Evolutionary conservation across 35 echinoderm and acorn worm genomes (phyloP), one percentile per base, ranked within the genome.

Genomic region (Heliocidaris tuberculata): DNA sequence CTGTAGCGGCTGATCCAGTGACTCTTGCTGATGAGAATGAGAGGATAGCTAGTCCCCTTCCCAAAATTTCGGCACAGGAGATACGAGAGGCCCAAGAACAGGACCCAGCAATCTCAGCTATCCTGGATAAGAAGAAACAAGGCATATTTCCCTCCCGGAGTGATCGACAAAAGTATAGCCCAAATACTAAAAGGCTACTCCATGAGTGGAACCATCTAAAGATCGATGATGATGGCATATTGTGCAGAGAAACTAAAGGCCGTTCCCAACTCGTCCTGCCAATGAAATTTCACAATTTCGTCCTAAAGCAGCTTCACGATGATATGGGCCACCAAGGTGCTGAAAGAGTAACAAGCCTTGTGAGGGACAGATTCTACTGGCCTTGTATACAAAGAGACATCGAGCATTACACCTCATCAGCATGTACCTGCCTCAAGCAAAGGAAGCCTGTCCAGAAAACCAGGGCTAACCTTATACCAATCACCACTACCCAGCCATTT

Each of bases 351-450:
- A 27, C 95, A 12, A 65, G 94, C 19, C 49, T 97, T 35, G 95
- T 95, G 27, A 61, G 93, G 31, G 95, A 96, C 49, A 32, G 95
- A 54, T 96, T 97, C 61, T 95, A 93, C 48, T 96, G 88, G 97
- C 95, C 94, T 47, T 48, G 94, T 1, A 96, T 97, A 94, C 42
- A 94, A 85, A 85, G 31, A 31, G 88, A 96, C 61, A 97, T 97
- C 19, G 31, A 93, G 6, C 32, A 96, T 19, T 95, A 93, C 60
- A 52, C 86, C 10, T 93, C 87, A 1, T 93, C 49, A 12, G 27
- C 31, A 2, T 96, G 86, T 48, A 78, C 9, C 5, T 97, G 96
- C 47, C 35, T 97, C 6, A 95, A 93, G 35, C 30, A 92, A 8
- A 96, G 93, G 90, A 70, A 87, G 30, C 90, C 95, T 2, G 85